Conservation (phyloP, 1,140 invertebrate genomes). For the Venustaconcha ellipsiformis region DNA sequence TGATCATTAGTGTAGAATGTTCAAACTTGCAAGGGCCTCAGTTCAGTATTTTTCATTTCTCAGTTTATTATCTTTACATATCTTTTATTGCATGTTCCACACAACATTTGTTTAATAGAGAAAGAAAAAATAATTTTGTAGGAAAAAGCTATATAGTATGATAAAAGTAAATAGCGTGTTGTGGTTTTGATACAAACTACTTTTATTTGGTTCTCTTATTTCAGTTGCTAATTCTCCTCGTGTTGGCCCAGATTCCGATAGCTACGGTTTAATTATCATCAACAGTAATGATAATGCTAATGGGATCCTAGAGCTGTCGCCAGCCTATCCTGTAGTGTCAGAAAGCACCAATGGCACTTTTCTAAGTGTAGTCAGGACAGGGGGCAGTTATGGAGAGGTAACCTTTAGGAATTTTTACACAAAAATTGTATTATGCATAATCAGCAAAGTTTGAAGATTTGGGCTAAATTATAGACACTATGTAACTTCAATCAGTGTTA, state of each 20-base stretch:
- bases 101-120: no score
- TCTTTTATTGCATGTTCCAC: no score
- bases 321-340: conserved; percentile 35
- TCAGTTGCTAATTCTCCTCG: conserved; percentile 57
- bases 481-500: neutral
- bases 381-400: conserved; percentile 64
- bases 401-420: neutral
- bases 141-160: no score
- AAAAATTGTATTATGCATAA: no score
- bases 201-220: conserved; percentile 16
- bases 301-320: conserved; percentile 58
- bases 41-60: no score
- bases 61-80: no score
- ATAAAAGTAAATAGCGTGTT: no score
- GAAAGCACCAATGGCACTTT: conserved; percentile 44
- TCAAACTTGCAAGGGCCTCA: no score
- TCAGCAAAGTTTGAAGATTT: no score
- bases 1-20: no score
- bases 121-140: no score
- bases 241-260: conserved; percentile 47
- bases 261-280: conserved; percentile 62
- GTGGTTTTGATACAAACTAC: no score
- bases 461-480: conserved; percentile 8
- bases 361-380: conserved; percentile 51
- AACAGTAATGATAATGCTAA: conserved; percentile 60